Evolutionary conservation across 2,113 vertebrate species (phyloP), one percentile per base, ranked within the genome.

Genomic region (Coregonus clupeaformis): DNA sequence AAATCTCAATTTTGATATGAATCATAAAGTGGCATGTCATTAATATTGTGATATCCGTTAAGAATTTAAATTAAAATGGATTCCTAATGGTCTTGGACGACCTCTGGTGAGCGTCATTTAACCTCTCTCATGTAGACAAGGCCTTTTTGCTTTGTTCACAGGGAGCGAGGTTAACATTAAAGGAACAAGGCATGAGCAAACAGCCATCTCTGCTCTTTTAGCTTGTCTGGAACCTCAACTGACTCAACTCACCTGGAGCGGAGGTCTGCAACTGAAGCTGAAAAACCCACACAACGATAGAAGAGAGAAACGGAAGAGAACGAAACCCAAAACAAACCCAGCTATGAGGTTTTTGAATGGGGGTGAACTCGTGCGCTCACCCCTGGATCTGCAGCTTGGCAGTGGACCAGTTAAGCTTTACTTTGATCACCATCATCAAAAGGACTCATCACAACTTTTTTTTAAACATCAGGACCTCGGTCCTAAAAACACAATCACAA

Each of bases 401-500:
- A 93, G 91, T 92, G 89, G 89, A 91, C 88, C 90, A 92, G 85
- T 87, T 92, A 89, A 89, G 84, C 89, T 89, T 67, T 87, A 89
- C 89, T 92, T 86, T 90, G 90, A 91, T 91, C 87, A 45, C 90
- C 88, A 82, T 90, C 80, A 74, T 91, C 88, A 91, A 89, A 89
- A 91, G 85, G 85, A 90, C 87, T 91, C 71, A 82, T 91, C 89
- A 90, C 85, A 82, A 91, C 90, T 90, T 92, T 91, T 91, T 91
- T 91, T 91, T 91, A 92, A 92, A 93, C 90, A 90, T 85, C 88
- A 92, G 88, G 90, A 89, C 90, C 22, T 93, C 86, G 85, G 89
- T 90, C 90, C 89, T 87, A 90, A 91, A 91, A 91, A 91, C 89
- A 92, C 82, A 92, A 91, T 91, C 89, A 91, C 89, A 91, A 88